These are phyloP conservation scores for Microctenopoma stevenorrisi DNA, from an alignment of 2,797 vertebrate species.

Conservation along the genomic window DNA sequence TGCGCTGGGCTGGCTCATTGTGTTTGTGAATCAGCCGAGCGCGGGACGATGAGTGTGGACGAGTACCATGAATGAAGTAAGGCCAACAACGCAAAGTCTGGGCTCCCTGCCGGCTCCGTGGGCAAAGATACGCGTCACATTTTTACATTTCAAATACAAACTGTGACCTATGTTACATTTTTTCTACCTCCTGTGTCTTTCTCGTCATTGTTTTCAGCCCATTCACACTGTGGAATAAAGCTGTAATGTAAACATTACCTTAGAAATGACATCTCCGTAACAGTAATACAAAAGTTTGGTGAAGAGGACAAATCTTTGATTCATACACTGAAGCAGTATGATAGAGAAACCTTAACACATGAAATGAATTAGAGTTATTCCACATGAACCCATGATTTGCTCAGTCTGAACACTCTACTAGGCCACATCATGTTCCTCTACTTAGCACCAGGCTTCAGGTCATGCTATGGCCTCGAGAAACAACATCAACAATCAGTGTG, in stretches of 20 bases:
- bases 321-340: slow-evolving; percentile 48
- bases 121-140: slow-evolving; percentile 14
- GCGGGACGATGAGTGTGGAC: neutral
- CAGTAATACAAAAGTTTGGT: slow-evolving; percentile 71
- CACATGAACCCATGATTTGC: slow-evolving; percentile 34
- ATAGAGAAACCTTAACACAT: slow-evolving; percentile 43
- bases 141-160: slow-evolving; percentile 15
- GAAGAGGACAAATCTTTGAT: slow-evolving; percentile 62
- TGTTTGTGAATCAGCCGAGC: slow-evolving; percentile 10
- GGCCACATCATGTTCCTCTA: slow-evolving; percentile 37
- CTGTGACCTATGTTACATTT: neutral
- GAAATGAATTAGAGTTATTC: slow-evolving; percentile 26
- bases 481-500: slow-evolving; percentile 63
- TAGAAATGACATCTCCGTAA: slow-evolving; percentile 64
- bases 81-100: slow-evolving; percentile 5
- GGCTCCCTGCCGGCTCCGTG: slow-evolving; percentile 2
- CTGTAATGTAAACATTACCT: slow-evolving; percentile 51
- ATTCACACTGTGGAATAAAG: slow-evolving; percentile 31
- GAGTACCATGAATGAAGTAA: slow-evolving; percentile 21
- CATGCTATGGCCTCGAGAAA: slow-evolving; percentile 42
- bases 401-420: slow-evolving; percentile 39
- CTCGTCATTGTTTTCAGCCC: slow-evolving; percentile 11
- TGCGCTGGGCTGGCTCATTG: neutral
- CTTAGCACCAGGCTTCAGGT: slow-evolving; percentile 65
- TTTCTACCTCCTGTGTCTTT: neutral